Conservation (phyloP, 1,140 invertebrate species). For the Calosoma granatense region DNA sequence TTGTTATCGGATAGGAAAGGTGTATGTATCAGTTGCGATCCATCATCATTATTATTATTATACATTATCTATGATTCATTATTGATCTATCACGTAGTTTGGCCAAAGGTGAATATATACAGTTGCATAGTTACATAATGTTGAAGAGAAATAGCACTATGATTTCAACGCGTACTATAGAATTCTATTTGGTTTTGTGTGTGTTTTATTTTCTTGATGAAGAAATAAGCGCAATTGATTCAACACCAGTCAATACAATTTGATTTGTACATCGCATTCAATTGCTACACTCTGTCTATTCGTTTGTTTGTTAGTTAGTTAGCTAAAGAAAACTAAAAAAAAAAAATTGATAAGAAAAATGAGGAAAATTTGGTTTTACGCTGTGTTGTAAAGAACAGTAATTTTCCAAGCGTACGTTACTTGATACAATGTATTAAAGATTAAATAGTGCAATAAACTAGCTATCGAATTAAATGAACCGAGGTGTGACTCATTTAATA, state of each 20-base stretch:
- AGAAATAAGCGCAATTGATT: background rate
- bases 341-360: background rate
- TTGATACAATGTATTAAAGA: slow-evolving; percentile 18
- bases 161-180: no score
- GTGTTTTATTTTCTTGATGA: background rate
- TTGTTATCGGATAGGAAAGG: no score
- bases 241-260: background rate
- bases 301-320: background rate
- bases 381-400: slow-evolving; percentile 29
- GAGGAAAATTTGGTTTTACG: slow-evolving; percentile 1
- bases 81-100: no score
- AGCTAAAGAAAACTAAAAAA: background rate
- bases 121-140: no score
- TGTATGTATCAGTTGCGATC: background rate
- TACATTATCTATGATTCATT: no score
- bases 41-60: no score
- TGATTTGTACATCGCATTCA: background rate
- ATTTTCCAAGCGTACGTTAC: slow-evolving; percentile 34
- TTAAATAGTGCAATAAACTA: slow-evolving; percentile 19
- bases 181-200: no score
- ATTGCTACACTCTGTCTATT: background rate
- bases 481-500: slow-evolving; percentile 18
- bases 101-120: no score
- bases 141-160: no score
- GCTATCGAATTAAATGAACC: background rate